phyloP scores from a whole-genome alignment of 2,888 invertebrate species.

The Drosophila pseudotalamancana region DNA sequence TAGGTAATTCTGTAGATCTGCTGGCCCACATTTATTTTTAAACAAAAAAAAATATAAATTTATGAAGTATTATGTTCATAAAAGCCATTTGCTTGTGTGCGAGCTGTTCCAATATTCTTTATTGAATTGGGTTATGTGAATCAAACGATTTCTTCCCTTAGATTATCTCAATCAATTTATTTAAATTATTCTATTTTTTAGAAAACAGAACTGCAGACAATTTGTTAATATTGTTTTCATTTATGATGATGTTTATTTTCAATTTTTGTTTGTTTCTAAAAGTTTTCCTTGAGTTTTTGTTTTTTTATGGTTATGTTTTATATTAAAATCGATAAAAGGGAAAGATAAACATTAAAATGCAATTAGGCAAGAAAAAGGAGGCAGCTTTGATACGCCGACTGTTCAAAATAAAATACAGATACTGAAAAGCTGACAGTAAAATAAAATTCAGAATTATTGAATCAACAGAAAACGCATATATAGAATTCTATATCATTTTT shows the following conservation, averaged over 20 bases:
- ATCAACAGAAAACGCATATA: too few relatives aligned
- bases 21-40: constrained; percentile 16
- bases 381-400: not conserved
- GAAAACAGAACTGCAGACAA: not conserved
- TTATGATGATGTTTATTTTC: not conserved
- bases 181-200: not conserved
- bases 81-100: constrained; percentile 12
- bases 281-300: not conserved
- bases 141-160: not conserved
- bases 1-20: constrained; percentile 7
- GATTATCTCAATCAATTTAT: not conserved
- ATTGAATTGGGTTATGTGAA: not conserved
- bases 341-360: not conserved
- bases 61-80: constrained; percentile 1
- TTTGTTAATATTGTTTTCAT: not conserved
- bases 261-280: not conserved
- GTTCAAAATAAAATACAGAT: too few relatives aligned
- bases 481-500: too few relatives aligned
- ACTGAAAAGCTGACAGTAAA: too few relatives aligned
- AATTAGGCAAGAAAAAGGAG: too few relatives aligned
- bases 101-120: not conserved
- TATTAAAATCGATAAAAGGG: not conserved
- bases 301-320: not conserved
- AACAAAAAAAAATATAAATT: constrained; percentile 9
- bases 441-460: too few relatives aligned